phyloP scores from a whole-genome alignment of 1,140 invertebrate species.

The Babylonia areolata region DNA sequence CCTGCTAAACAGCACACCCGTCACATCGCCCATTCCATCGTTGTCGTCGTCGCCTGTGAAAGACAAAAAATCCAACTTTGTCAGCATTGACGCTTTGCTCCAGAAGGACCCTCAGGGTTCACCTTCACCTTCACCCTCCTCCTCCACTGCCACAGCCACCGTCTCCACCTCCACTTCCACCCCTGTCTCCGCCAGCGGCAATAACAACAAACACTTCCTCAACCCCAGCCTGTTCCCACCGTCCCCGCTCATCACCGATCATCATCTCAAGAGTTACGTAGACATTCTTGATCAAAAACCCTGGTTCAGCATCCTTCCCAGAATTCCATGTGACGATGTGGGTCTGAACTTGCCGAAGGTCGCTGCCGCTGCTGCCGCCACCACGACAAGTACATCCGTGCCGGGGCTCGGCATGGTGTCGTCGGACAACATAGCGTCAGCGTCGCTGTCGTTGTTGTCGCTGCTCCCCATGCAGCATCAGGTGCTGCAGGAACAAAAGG shows the following conservation, averaged over 20 bases:
- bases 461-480: slow-evolving; percentile 20
- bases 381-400: slow-evolving; percentile 18
- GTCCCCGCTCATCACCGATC: slow-evolving; percentile 50
- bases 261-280: slow-evolving; percentile 51
- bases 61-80: slow-evolving; percentile 62
- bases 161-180: neutral
- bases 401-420: slow-evolving; percentile 23
- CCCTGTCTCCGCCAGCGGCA: neutral
- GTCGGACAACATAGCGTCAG: slow-evolving; percentile 28
- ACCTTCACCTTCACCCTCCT: neutral
- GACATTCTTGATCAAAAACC: slow-evolving; percentile 72
- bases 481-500: neutral
- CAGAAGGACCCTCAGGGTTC: slow-evolving; percentile 58
- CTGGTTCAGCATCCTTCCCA: slow-evolving; percentile 82
- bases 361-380: neutral
- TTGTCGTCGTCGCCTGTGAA: slow-evolving; percentile 46
- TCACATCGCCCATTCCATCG: slow-evolving; percentile 30
- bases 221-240: slow-evolving; percentile 53
- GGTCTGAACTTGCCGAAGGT: slow-evolving; percentile 64
- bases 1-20: slow-evolving; percentile 38
- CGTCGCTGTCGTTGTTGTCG: slow-evolving; percentile 29
- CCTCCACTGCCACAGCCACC: neutral
- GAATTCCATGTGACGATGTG: slow-evolving; percentile 80
- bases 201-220: slow-evolving; percentile 53
- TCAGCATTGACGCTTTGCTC: slow-evolving; percentile 70